Evolutionary conservation across 2,797 vertebrate genomes (phyloP), one percentile per base, ranked within the genome.

Genomic region (Periparus ater): DNA sequence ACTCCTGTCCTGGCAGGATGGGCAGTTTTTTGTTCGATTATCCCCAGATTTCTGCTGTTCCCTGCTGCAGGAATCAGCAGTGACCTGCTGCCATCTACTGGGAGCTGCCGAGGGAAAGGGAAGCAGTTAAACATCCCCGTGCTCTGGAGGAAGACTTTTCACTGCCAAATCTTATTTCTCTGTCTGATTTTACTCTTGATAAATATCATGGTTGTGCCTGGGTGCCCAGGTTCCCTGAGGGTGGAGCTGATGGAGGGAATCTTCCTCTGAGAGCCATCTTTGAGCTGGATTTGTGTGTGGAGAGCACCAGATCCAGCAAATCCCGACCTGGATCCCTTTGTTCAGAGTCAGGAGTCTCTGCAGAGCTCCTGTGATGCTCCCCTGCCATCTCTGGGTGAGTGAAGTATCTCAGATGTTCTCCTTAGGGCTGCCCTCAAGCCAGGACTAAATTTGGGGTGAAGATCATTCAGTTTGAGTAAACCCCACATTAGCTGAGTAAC

Each of bases 71-170:
- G n/a, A 38, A 97, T 97, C 92, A 85, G 93, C 89, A 61, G 4
- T 89, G 66, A 63, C 84, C 95, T 96, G 95, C 97, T 98, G 97
- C 98, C 98, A 98, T 96, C 98, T 98, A 38, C 97, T 97, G 98
- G 98, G 82, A 45, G 53, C 85, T 82, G 93, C 66, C 13, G 47
- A 26, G 85, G 51, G 27, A 53, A 61, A 32, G 50, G 36, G 50
- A 51, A 53, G 12, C n/a, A 2, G 12, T 50, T 4, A 4, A 17
- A 16, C 54, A 26, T 68, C 78, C 44, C 60, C 2, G 27, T 10
- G 36, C 63, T 55, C 55, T 11, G 54, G 38, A 65, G 60, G 29
- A 29, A 34, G 12, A 21, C 19, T 32, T 79, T 17, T 9, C 25
- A 1, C 12, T 19, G 25, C 57, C 44, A 48, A 36, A 57, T 30